These are phyloP conservation scores for Eleutherodactylus coqui DNA, from an alignment of 2,797 vertebrate species.

Conservation along the genomic window DNA sequence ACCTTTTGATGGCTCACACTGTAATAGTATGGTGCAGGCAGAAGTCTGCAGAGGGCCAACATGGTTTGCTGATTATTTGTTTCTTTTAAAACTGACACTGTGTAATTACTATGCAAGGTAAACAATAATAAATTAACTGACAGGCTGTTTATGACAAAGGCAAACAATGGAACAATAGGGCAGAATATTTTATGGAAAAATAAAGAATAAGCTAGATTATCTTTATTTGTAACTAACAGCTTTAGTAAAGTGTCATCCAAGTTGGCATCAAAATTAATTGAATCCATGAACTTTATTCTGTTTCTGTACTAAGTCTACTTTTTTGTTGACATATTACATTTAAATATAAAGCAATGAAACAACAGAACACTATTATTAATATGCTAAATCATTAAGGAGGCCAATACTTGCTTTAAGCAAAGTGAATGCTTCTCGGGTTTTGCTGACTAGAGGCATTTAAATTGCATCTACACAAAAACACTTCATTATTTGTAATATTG, in stretches of 20 bases:
- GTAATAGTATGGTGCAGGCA: too few species aligned
- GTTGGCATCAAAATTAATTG: constrained; percentile 13
- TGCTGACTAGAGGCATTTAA: neutral
- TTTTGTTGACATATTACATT: constrained; percentile 7
- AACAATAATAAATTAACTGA: neutral
- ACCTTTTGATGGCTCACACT: too few species aligned
- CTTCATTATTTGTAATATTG: neutral
- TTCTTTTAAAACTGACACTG: neutral
- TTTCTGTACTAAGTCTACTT: neutral
- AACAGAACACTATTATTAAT: constrained; percentile 6
- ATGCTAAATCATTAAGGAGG: neutral
- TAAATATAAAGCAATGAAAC: neutral
- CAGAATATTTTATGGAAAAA: neutral
- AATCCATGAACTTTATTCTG: neutral
- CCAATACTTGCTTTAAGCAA: neutral
- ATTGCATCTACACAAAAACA: neutral
- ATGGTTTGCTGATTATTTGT: too few species aligned
- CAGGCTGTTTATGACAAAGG: neutral
- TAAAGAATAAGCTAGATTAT: neutral
- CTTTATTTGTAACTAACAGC: neutral
- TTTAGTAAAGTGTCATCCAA: neutral
- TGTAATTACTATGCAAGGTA: neutral
- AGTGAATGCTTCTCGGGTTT: neutral
- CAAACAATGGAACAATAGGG: neutral
- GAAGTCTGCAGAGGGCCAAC: too few species aligned